Evolutionary conservation across 2,113 vertebrate genomes (phyloP).

Genomic region (Daubentonia madagascariensis): DNA sequence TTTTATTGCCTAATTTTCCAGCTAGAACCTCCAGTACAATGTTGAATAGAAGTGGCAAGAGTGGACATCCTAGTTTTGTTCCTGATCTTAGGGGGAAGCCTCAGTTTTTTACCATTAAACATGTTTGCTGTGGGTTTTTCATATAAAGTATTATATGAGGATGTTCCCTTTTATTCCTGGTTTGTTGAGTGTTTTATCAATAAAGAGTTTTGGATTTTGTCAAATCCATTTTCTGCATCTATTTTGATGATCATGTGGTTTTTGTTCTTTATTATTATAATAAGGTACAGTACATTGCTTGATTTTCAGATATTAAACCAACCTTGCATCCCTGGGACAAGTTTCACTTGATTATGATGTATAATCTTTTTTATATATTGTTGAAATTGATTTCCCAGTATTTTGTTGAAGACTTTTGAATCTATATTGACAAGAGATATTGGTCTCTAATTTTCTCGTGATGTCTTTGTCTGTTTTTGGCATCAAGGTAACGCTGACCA

Average conservation of each 20-base stretch:
- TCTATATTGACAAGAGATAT: background rate
- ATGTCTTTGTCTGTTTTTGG: background rate
- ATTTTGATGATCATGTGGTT: background rate
- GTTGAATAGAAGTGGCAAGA: too few relatives aligned
- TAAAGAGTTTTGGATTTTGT: background rate
- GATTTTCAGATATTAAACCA: background rate
- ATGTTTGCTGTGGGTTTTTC: background rate
- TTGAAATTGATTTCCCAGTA: background rate
- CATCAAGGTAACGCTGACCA: background rate
- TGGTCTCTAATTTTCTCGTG: background rate
- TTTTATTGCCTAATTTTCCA: background rate
- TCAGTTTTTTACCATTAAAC: background rate
- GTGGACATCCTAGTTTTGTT: background rate
- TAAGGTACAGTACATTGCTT: background rate
- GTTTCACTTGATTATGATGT: background rate
- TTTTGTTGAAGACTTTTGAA: background rate
- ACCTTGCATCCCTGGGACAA: background rate
- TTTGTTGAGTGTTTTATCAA: background rate
- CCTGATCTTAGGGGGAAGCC: background rate
- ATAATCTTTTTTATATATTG: background rate
- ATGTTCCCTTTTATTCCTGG: background rate
- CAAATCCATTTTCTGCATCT: background rate
- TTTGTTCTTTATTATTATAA: background rate
- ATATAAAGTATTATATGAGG: background rate
- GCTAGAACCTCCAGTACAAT: too few relatives aligned